phyloP scores from a whole-genome alignment of 1,140 invertebrate genomes.

The Mercenaria mercenaria region DNA sequence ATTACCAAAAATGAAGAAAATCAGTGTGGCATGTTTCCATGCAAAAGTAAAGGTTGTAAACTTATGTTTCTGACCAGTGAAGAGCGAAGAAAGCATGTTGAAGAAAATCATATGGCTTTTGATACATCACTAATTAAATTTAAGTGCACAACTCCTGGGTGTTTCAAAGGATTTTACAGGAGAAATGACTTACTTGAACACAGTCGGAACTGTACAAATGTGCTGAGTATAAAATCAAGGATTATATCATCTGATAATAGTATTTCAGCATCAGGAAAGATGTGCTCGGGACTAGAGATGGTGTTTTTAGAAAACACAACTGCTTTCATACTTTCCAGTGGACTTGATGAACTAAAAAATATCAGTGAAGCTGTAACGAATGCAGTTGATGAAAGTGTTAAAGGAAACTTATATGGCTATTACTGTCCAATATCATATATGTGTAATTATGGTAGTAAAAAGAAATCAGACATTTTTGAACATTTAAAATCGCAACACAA shows the following conservation, averaged over 20 bases:
- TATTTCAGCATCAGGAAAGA: too few species aligned
- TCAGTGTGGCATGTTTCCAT: background rate
- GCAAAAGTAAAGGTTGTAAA: background rate
- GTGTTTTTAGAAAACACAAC: too few species aligned
- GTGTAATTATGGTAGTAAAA: background rate
- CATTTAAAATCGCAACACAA: background rate
- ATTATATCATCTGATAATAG: too few species aligned
- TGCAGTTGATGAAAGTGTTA: background rate
- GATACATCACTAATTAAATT: background rate
- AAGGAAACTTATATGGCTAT: too few species aligned
- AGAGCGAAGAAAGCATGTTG: background rate
- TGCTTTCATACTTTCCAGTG: too few species aligned
- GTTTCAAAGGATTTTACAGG: background rate
- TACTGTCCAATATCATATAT: too few species aligned
- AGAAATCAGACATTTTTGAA: background rate
- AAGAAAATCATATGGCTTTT: background rate
- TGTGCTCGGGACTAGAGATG: too few species aligned
- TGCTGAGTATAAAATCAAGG: too few species aligned
- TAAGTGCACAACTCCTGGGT: background rate
- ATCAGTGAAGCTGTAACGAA: background rate
- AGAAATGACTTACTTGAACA: background rate
- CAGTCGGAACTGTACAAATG: too few species aligned
- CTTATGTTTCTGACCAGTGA: background rate
- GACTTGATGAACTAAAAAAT: background rate
- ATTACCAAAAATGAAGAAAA: background rate